These are phyloP conservation scores for Tachina grossa DNA, from an alignment of 2,888 invertebrate species.

Conservation along the genomic window DNA sequence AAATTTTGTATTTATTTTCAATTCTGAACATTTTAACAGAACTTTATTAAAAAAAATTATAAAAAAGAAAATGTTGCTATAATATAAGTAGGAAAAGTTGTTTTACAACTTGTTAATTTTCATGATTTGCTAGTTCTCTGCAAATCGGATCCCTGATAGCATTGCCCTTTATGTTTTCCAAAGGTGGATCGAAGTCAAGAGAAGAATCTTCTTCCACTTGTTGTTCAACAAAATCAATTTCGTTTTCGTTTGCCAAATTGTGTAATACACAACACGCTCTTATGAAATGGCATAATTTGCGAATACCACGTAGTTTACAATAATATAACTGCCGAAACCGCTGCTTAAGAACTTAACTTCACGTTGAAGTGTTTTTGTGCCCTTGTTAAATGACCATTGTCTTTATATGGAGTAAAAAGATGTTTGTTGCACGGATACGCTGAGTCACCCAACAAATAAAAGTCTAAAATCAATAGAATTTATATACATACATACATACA, in stretches of 20 bases:
- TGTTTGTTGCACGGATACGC: slow-evolving; percentile 5
- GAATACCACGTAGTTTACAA: no score
- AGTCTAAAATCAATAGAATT: neutral
- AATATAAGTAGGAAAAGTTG: neutral
- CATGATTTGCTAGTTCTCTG: neutral
- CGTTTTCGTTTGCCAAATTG: slow-evolving; percentile 14
- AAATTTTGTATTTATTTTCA: neutral
- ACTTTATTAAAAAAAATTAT: no score
- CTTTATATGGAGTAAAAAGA: slow-evolving; percentile 6
- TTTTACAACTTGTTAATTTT: neutral
- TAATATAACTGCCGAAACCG: no score
- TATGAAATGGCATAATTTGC: neutral
- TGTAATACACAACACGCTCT: slow-evolving; percentile 15
- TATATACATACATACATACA: neutral
- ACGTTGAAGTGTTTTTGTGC: no score
- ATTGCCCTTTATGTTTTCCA: slow-evolving; percentile 15
- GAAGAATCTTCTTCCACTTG: slow-evolving; percentile 19
- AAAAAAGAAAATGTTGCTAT: neutral
- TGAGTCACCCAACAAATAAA: slow-evolving; percentile 6
- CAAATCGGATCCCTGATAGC: neutral
- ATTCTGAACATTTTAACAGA: no score
- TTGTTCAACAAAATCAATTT: slow-evolving; percentile 20
- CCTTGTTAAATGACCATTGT: no score
- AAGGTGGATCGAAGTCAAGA: neutral
- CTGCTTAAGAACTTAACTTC: no score